Evolutionary conservation across 2,113 vertebrate species (phyloP).

Genomic region (Otis tarda): DNA sequence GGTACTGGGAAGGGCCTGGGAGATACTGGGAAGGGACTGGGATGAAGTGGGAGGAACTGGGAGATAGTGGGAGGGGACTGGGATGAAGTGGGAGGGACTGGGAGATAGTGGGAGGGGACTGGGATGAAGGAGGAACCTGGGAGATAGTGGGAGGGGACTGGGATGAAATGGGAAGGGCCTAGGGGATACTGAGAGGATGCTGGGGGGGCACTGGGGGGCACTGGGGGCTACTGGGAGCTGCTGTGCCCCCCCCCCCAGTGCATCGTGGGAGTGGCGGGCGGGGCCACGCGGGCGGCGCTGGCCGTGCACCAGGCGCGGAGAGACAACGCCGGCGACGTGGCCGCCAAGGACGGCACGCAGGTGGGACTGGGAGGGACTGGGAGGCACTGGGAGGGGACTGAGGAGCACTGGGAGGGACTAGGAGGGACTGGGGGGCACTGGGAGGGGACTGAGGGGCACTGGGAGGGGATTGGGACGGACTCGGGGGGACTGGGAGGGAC

Average conservation of each 20-base stretch:
- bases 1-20: too few relatives aligned
- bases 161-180: too few relatives aligned
- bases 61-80: background rate
- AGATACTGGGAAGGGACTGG: background rate
- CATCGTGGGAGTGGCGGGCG: slow-evolving; percentile 89
- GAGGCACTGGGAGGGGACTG: too few relatives aligned
- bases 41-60: background rate
- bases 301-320: slow-evolving; percentile 90
- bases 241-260: slow-evolving; percentile 77
- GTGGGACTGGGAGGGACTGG: slow-evolving; percentile 69
- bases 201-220: background rate
- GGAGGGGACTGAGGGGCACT: too few relatives aligned
- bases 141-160: too few relatives aligned
- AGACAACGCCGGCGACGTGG: slow-evolving; percentile 93
- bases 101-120: background rate
- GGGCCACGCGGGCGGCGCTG: slow-evolving; percentile 89
- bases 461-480: too few relatives aligned
- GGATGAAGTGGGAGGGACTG: too few relatives aligned
- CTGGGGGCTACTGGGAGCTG: too few relatives aligned
- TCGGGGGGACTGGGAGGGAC: background rate
- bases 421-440: too few relatives aligned
- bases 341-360: slow-evolving; percentile 92
- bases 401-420: too few relatives aligned
- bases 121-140: too few relatives aligned
- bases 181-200: background rate